Percentiles rank a stretch among this genome's conserved stretches.
phyloP scores from a whole-genome alignment of 2,113 vertebrate genomes.

The Colinus virginianus region DNA sequence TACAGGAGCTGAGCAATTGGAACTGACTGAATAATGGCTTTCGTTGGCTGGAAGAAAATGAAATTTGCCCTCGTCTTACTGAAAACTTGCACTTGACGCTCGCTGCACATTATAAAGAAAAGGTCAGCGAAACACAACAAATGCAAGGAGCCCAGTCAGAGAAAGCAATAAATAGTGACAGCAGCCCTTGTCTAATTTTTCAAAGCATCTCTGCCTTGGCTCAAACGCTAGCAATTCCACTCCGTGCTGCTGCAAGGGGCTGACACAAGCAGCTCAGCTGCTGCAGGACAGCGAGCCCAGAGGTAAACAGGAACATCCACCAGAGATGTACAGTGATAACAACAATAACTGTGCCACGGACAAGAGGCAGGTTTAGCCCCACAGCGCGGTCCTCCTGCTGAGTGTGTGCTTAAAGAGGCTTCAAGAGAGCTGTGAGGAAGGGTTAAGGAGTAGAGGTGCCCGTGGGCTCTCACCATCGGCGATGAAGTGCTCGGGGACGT shows the following conservation, averaged over 20 bases:
- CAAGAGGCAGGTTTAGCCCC: neutral
- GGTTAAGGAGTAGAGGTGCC: rapidly evolving
- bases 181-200: slow-evolving; percentile 39
- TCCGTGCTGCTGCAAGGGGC: neutral
- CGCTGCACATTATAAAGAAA: slow-evolving; percentile 70
- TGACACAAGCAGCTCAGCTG: neutral
- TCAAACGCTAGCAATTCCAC: slow-evolving; percentile 5
- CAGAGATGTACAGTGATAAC: neutral
- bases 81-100: slow-evolving; percentile 56
- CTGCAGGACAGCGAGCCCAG: neutral
- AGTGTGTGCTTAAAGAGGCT: neutral
- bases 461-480: slow-evolving; percentile 89
- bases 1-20: slow-evolving; percentile 45
- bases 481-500: slow-evolving; percentile 98
- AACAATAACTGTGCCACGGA: rapidly evolving
- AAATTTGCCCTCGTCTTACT: slow-evolving; percentile 72
- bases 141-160: slow-evolving; percentile 41
- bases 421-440: neutral
- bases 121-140: slow-evolving; percentile 73
- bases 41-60: slow-evolving; percentile 73
- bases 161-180: slow-evolving; percentile 65
- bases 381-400: neutral
- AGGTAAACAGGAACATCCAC: neutral
- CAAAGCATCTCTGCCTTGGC: slow-evolving; percentile 18
- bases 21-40: slow-evolving; percentile 58